These are phyloP conservation scores for Calameuta pallipes DNA, from an alignment of 2,888 invertebrate species.

Conservation along the genomic window DNA sequence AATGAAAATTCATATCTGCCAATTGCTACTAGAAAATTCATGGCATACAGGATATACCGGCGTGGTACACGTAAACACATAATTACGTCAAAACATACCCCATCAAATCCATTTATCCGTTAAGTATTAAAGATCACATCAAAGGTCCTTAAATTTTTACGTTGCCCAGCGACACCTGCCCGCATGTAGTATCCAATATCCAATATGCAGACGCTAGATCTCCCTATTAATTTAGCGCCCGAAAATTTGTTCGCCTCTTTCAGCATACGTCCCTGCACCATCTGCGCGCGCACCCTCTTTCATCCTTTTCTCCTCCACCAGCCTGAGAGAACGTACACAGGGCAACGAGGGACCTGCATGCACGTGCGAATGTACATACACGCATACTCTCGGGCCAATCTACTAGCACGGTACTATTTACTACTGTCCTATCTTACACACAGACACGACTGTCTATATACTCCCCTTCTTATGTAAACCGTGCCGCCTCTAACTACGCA, in stretches of 20 bases:
- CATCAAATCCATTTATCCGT: too few species aligned
- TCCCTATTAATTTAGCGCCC: conserved; percentile 62
- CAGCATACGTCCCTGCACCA: conserved; percentile 65
- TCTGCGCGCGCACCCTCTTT: conserved; percentile 58
- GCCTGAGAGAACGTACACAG: background rate
- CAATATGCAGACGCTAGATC: background rate
- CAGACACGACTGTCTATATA: conserved; percentile 22
- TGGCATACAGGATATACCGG: background rate
- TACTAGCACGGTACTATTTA: background rate
- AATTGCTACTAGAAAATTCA: background rate
- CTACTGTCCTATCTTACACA: background rate
- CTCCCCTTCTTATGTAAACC: conserved; percentile 47
- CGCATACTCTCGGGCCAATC: conserved; percentile 11
- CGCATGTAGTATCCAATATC: conserved; percentile 13
- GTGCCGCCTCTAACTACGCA: conserved; percentile 28
- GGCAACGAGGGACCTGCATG: conserved; percentile 8
- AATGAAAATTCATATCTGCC: background rate
- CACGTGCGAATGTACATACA: conserved; percentile 18
- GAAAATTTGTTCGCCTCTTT: conserved; percentile 59
- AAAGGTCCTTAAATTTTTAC: background rate
- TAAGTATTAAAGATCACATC: background rate
- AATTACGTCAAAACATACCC: background rate
- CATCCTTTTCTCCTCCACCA: conserved; percentile 62
- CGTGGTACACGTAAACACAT: background rate
- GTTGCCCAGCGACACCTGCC: conserved; percentile 21